Conservation (phyloP, 2,888 invertebrate species). For the Cremastinae sp. region DNA sequence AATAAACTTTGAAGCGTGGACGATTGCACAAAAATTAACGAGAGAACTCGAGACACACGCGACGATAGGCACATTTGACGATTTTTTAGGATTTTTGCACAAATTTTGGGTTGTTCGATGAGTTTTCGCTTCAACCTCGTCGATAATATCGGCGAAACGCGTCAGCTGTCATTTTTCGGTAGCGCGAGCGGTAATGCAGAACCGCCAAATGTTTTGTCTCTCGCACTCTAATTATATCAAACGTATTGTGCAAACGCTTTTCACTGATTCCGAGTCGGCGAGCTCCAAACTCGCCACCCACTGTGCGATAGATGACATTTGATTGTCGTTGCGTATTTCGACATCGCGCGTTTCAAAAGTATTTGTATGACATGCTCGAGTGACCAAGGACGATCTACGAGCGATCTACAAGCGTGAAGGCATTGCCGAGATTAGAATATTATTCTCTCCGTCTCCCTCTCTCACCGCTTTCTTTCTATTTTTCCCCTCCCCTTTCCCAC, state of each 20-base stretch:
- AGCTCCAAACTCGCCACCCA: slow-evolving; percentile 32
- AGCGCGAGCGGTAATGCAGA: slow-evolving; percentile 28
- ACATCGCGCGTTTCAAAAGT: slow-evolving; percentile 40
- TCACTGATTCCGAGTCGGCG: slow-evolving; percentile 19
- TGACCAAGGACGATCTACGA: slow-evolving; percentile 42
- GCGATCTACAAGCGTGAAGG: slow-evolving; percentile 30
- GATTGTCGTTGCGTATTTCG: slow-evolving; percentile 34
- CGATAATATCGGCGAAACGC: slow-evolving; percentile 20
- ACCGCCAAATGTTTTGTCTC: background rate
- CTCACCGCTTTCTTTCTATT: slow-evolving; percentile 22
- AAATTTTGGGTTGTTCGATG: background rate
- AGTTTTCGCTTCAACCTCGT: slow-evolving; percentile 4
- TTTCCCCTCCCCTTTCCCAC: slow-evolving; percentile 12
- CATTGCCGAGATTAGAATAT: slow-evolving; percentile 46
- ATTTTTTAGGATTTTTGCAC: background rate
- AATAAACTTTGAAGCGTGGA: slow-evolving; percentile 9
- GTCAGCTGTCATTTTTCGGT: slow-evolving; percentile 30
- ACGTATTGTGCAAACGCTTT: background rate
- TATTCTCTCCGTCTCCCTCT: slow-evolving; percentile 12
- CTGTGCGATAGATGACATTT: slow-evolving; percentile 37
- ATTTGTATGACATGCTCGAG: slow-evolving; percentile 46
- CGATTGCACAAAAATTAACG: slow-evolving; percentile 18
- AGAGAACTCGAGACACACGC: slow-evolving; percentile 1
- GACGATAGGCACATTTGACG: background rate
- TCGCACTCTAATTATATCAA: background rate